Base-by-base conservation (phyloP, 2,113 vertebrate species). In the Hemiprocne comata region DNA sequence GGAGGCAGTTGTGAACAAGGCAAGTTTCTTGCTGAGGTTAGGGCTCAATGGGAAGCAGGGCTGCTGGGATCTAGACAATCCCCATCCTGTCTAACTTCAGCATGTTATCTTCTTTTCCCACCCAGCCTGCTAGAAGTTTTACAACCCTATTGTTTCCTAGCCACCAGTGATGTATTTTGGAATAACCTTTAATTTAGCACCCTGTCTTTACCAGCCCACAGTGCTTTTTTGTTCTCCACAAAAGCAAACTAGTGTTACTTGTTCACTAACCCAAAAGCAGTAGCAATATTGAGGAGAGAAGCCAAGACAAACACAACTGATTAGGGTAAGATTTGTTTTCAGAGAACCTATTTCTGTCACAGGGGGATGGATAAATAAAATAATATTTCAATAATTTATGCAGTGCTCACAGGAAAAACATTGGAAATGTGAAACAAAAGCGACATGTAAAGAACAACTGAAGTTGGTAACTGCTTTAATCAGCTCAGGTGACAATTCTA, bases 321-420 rank as follows among this genome's bases (percentile, higher is more conserved):
- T 97, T 90, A 96, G 97, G 94, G 96, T 93, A 91, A 97, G 91
- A 95, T 96, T 95, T 97, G 95, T 96, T 96, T 95, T 97, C 95
- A 93, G 94, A 93, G 93, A 97, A 96, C 95, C 96, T 97, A 95
- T 97, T 96, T 97, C 93, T 98, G 97, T 97, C 97, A 96, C 93
- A 90, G 80, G 90, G 92, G 93, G 84, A 95, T 83, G 93, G 95
- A 97, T 96, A 97, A 97, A 98, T 97, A 96, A 96, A 97, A 97
- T 97, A 97, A 97, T 67, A 74, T 95, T 97, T 98, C 98, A 97
- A 97, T 98, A 97, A 98, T 97, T 97, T 96, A 98, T 98, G 96
- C 82, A 3, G 90, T 21, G 44, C 6, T 17, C 92, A 75, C 60
- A 69, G 44, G 24, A 92, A 95, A 94, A 96, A 93, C 93, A 60